A percentile compares a stretch with the other conserved stretches of the same genome.
Evolutionary conservation across 2,113 vertebrate genomes (phyloP).

Genomic region (Xenotilapia caudafasciata): DNA sequence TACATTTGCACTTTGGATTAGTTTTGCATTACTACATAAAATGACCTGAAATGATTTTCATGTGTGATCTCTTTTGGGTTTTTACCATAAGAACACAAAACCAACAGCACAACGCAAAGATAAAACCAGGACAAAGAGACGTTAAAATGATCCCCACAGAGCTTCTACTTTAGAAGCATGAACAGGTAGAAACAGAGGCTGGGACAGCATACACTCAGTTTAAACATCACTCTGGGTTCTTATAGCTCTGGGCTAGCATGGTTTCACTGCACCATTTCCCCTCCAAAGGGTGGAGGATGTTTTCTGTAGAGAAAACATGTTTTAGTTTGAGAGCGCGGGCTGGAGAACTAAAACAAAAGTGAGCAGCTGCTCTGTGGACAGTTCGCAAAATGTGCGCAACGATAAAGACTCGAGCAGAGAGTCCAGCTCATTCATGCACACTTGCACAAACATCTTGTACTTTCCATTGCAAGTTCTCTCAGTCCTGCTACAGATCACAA

Average conservation of each 20-base stretch:
- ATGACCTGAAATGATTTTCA: neutral
- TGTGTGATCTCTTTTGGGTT: neutral
- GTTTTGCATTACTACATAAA: neutral
- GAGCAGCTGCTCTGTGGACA: neutral
- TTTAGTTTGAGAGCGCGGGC: neutral
- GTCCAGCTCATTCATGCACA: neutral
- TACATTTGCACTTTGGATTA: neutral
- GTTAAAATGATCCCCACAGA: neutral
- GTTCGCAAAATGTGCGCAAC: neutral
- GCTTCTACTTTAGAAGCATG: neutral
- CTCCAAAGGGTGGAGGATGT: neutral
- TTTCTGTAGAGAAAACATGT: neutral
- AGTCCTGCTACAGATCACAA: neutral
- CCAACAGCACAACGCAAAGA: neutral
- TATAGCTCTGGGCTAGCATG: neutral
- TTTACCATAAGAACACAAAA: neutral
- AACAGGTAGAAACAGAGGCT: neutral
- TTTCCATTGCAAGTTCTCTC: neutral
- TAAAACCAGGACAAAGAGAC: neutral
- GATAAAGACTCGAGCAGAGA: neutral
- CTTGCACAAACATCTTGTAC: neutral
- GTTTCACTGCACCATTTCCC: neutral
- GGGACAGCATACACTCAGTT: neutral
- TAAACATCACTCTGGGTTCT: neutral
- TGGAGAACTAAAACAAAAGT: neutral